Percentiles rank a stretch among this genome's conserved stretches.
phyloP scores from a whole-genome alignment of 2,888 invertebrate genomes.

The Apotomis betuletana region DNA sequence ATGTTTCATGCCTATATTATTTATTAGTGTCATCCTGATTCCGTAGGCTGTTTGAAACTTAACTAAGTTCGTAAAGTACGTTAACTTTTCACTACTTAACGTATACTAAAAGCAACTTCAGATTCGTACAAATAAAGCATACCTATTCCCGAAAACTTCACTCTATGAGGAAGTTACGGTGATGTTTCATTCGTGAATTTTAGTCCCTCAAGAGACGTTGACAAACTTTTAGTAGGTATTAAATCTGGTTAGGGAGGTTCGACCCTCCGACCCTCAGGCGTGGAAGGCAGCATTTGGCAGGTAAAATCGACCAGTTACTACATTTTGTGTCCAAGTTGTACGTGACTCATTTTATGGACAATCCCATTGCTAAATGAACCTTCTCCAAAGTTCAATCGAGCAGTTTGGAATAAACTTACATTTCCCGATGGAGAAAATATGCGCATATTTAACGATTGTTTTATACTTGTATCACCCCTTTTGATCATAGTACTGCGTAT shows the following conservation, averaged over 20 bases:
- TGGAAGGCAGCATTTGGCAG: slow-evolving; percentile 6
- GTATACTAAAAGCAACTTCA: background rate
- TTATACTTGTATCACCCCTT: no score
- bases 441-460: no score
- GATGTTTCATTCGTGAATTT: slow-evolving; percentile 31
- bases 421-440: background rate
- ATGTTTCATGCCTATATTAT: no score
- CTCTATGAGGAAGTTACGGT: slow-evolving; percentile 10
- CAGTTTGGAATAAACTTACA: background rate
- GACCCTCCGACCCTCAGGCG: background rate
- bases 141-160: background rate
- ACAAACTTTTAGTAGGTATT: slow-evolving; percentile 33
- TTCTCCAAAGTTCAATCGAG: slow-evolving; percentile 16
- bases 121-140: background rate
- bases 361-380: slow-evolving; percentile 22
- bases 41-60: no score
- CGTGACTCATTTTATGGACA: slow-evolving; percentile 20
- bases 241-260: slow-evolving; percentile 20
- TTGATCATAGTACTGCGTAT: no score
- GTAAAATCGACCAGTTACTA: slow-evolving; percentile 1
- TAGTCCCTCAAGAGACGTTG: slow-evolving; percentile 19
- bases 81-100: background rate
- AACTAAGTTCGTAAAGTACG: no score
- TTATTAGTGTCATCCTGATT: no score
- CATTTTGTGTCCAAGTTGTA: background rate